phyloP scores from a whole-genome alignment of 2,797 vertebrate genomes.

The Hoplostethus atlanticus region DNA sequence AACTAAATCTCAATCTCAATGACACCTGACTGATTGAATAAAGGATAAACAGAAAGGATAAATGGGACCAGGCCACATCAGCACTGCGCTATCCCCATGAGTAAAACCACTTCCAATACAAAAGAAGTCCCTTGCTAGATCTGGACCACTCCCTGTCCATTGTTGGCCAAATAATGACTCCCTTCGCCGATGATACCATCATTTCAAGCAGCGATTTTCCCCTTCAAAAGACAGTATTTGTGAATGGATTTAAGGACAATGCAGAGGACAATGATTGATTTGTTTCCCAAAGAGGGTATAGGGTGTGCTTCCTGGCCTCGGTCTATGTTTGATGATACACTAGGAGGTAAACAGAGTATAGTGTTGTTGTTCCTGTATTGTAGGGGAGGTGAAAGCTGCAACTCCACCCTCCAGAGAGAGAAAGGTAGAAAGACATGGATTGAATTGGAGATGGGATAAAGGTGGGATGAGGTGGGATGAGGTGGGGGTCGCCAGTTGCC shows the following conservation, averaged over 20 bases:
- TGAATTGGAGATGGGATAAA: not conserved
- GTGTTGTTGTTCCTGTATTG: not conserved
- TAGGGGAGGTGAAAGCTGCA: not conserved
- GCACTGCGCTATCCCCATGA: not conserved
- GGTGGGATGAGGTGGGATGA: not conserved
- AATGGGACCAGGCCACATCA: too few species aligned
- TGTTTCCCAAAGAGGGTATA: conserved; percentile 2
- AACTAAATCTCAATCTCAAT: too few species aligned
- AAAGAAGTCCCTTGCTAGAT: not conserved
- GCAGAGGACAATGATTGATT: conserved; percentile 13
- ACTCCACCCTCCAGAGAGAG: not conserved
- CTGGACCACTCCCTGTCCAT: conserved; percentile 24
- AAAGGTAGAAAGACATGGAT: not conserved
- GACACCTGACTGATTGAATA: too few species aligned
- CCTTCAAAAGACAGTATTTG: not conserved
- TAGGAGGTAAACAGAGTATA: not conserved
- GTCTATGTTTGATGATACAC: not conserved
- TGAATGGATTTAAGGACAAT: conserved; percentile 36
- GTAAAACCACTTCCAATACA: not conserved
- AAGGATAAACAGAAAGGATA: too few species aligned
- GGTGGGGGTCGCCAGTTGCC: not conserved
- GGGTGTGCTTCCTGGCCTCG: not conserved
- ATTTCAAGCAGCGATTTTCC: conserved; percentile 21
- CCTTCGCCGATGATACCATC: conserved; percentile 6
- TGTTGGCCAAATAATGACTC: conserved; percentile 34